Evolutionary conservation across 2,888 invertebrate species (phyloP), one percentile per base, ranked within the genome.

Genomic region (Drosophila basisetae): DNA sequence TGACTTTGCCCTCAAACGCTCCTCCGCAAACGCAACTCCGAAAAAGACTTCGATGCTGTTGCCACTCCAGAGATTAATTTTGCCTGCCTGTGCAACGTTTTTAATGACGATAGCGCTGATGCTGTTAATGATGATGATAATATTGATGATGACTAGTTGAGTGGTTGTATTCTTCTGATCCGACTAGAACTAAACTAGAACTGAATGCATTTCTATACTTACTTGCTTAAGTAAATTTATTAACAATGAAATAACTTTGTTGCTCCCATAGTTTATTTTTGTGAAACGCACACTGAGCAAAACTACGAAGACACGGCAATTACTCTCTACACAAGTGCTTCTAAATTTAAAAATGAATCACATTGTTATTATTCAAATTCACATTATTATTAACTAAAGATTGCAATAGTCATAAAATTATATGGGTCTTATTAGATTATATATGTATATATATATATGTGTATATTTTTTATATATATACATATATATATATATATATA

Each of bases 11-110:
- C 64, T 22, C 30, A 16, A 16, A 16, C 9, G 16, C 31, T 2
- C 37, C 13, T 1, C 1, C 18, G 28, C 50, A 37, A 10, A 55
- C 35, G 7, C 41, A 59, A 65, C 68, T 52, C n/a, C 35, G 25
- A 31, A n/a, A 67, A 72, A 76, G 63, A 81, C 77, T 80, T 55
- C 64, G 59, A 62, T 73, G 64, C 61, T 61, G 31, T 73, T 76
- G 73, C 67, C 76, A 54, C 58, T 35, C 52, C 65, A 54, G 55
- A 69, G 79, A 82, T 82, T 79, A 79, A 82, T 81, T 77, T 68
- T 63, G 83, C 67, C 67, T 73, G 68, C 63, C 66, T 65, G 68
- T 71, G 41, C 68, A 63, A 58, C 63, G 68, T 62, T 63, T 47
- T 49, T 50, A 52, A 72, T 28, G 52, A 60, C 55, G 28, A 58